phyloP scores from a whole-genome alignment of 2,888 invertebrate genomes.

The Hypomecis punctinalis region DNA sequence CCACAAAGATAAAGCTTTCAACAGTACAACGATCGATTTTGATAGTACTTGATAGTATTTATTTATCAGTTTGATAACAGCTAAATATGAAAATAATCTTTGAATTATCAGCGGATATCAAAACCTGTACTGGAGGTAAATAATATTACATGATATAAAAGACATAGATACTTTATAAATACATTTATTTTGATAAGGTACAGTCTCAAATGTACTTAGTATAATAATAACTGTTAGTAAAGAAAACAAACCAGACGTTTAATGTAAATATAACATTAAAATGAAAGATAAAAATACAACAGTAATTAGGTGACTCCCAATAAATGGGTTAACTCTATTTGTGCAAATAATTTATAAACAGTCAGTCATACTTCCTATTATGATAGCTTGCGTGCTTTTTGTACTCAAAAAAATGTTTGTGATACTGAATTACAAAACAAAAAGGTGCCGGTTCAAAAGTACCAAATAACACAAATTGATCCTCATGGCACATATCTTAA shows the following conservation, averaged over 20 bases:
- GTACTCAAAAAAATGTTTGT: background rate
- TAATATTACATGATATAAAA: background rate
- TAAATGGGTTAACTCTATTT: background rate
- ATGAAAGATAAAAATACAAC: constrained; percentile 5
- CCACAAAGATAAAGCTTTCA: constrained; percentile 13
- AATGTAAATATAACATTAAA: background rate
- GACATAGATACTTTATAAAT: constrained; percentile 28
- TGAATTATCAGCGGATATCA: background rate
- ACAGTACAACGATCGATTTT: constrained; percentile 1
- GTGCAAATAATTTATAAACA: background rate
- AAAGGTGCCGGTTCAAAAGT: background rate
- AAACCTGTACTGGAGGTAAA: background rate
- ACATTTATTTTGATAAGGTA: constrained; percentile 11
- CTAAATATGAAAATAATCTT: background rate
- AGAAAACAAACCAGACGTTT: background rate
- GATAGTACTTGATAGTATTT: background rate
- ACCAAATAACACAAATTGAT: background rate
- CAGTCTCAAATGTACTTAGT: constrained; percentile 12
- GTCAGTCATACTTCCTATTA: background rate
- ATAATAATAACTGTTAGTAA: constrained; percentile 3
- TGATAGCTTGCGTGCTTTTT: background rate
- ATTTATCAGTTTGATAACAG: constrained; percentile 14
- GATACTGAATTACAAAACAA: background rate
- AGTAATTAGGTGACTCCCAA: background rate
- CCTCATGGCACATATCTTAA: constrained; percentile 2